Base-by-base conservation (phyloP, 2,113 vertebrate genomes). In the Piaya cayana region DNA sequence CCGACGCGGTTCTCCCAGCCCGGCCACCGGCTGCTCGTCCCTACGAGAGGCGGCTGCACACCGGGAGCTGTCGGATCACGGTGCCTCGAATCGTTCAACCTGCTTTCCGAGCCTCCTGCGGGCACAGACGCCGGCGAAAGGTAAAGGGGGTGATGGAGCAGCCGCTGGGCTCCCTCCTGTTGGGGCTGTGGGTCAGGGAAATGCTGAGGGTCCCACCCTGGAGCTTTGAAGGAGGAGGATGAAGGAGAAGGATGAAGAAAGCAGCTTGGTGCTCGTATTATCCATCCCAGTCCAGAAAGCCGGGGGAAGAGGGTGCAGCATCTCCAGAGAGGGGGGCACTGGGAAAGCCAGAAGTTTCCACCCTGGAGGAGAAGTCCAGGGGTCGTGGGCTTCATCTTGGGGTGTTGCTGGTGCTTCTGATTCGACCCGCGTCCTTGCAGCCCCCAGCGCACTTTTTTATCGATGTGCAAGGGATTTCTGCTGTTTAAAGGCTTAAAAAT, bases 1-100 rank as follows among this genome's bases (percentile, higher is more conserved):
- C 21, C 4, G 13, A 17, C 11, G 8, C 0, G 0, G 22, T 52
- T 29, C 13, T 18, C 45, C 34, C 1, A 1, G 60, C 60, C 52
- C 1, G 2, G 15, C 30, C 19, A 4, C 23, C 11, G 3, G 32
- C 0, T 0, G 18, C 17, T 90, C 50, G 77, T 72, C 59, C 70
- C 76, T 42, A 77, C 74, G 45, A 79, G 92, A 95, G 27, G 50
- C 67, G 94, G 42, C 88, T 92, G 80, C 60, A 56, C 47, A 63
- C 47, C 12, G 1, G 75, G 47, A 92, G 85, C 79, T 87, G 74
- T 71, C 3, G 5, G 81, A 87, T 26, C 9, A 0, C 0, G 0
- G 11, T 2, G 1, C 67, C 55, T 70, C 29, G 56, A 4, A 5
- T 50, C 75, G 55, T 47, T 82, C 69, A 82, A 55, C 47, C 53